phyloP scores from a whole-genome alignment of 2,888 invertebrate species.

The Ethmia dodecea region DNA sequence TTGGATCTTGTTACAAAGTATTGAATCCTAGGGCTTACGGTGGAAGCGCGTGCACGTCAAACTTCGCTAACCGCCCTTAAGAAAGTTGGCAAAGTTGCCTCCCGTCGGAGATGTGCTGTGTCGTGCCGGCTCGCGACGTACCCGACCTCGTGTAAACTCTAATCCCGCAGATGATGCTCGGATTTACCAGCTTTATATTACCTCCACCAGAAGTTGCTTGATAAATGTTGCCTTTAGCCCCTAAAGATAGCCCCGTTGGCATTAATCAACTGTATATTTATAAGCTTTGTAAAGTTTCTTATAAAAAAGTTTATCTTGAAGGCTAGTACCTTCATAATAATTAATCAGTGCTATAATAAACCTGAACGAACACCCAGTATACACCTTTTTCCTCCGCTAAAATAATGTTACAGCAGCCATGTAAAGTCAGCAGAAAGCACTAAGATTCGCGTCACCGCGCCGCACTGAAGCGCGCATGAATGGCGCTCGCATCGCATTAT shows the following conservation, averaged over 20 bases:
- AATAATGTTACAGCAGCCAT: too few relatives aligned
- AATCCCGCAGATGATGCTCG: conserved; percentile 71
- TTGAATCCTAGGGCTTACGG: conserved; percentile 69
- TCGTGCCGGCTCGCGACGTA: conserved; percentile 42
- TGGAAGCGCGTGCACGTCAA: conserved; percentile 69
- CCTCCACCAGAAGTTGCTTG: conserved; percentile 54
- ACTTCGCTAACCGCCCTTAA: conserved; percentile 73
- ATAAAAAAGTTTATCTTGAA: too few relatives aligned
- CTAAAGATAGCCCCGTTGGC: conserved; percentile 19
- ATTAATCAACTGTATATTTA: conserved; percentile 14
- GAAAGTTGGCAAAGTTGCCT: conserved; percentile 71
- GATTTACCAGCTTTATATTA: conserved; percentile 68
- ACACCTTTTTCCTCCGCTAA: too few relatives aligned
- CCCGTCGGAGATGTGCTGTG: conserved; percentile 62
- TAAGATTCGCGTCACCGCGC: conserved; percentile 37
- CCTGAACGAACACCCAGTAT: too few relatives aligned
- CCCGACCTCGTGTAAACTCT: conserved; percentile 67
- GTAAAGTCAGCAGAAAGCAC: conserved; percentile 8
- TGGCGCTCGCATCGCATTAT: conserved; percentile 70
- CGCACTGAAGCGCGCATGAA: conserved; percentile 60
- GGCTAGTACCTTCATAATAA: too few relatives aligned
- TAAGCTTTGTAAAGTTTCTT: too few relatives aligned
- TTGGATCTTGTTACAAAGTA: conserved; percentile 61
- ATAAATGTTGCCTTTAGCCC: conserved; percentile 47
- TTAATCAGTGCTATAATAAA: not conserved